Conservation (phyloP, 2,113 vertebrate genomes). For the Sphyrna mokarran region DNA sequence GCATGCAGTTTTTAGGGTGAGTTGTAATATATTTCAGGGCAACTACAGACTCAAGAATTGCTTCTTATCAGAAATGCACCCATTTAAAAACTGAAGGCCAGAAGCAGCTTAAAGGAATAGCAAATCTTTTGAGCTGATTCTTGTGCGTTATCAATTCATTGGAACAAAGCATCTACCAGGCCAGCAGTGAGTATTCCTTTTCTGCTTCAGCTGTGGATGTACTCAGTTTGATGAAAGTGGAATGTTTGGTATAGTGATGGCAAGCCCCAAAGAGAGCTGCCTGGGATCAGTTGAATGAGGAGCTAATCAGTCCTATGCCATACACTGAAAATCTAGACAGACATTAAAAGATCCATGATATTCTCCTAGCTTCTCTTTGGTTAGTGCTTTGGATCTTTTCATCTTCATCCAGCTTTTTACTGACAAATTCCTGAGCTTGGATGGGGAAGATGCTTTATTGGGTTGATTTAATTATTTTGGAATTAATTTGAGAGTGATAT, state of each 20-base stretch:
- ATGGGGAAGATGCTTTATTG: not conserved
- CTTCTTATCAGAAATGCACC: not conserved
- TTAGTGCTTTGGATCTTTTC: not conserved
- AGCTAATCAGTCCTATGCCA: not conserved
- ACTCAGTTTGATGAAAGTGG: not conserved
- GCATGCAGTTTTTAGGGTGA: not conserved
- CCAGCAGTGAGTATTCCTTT: not conserved
- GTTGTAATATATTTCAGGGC: not conserved
- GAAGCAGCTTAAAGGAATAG: not conserved
- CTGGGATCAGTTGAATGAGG: not conserved
- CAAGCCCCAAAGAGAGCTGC: not conserved
- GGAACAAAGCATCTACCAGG: not conserved
- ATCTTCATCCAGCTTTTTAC: not conserved
- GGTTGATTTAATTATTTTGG: not conserved
- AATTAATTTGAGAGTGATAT: not conserved
- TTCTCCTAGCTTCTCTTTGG: no score
- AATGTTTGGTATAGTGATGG: not conserved
- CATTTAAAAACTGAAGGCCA: not conserved
- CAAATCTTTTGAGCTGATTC: not conserved
- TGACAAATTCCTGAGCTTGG: not conserved
- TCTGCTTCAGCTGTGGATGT: not conserved
- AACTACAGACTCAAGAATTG: no score
- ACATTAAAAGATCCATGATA: not conserved
- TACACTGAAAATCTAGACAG: not conserved
- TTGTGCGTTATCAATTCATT: not conserved